Base-by-base conservation (phyloP, 1,140 invertebrate genomes). In the Camponotus pennsylvanicus region DNA sequence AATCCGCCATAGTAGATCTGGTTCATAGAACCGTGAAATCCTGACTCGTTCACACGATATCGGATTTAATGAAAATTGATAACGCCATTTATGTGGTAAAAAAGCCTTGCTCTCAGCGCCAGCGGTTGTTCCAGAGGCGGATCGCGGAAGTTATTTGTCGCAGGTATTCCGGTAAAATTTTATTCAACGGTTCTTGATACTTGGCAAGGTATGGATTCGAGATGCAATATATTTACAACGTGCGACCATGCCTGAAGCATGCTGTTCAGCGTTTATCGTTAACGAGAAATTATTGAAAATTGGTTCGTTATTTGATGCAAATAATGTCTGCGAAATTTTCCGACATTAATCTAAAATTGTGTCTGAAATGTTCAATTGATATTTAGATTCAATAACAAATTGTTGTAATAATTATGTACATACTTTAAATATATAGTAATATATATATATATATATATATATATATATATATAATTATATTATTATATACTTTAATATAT, bases 21-120 rank as follows among this genome's bases (percentile, higher is more conserved):
- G 45, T 21, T 75, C 18, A 57, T 37, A 3, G 59, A 61, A 61
- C 71, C 55, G n/a, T 75, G 13, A 75, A 75, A 75, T 75, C 34
- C 55, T 59, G 32, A 70, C 69, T 63, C 18, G 67, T 59, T 27
- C 27, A 5, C 21, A 5, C 27, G 69, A 73, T 83, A 75, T 83
- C 57, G 79, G 55, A 27, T 83, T 83, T 75, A 83, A 83, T 32
- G 55, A 49, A 83, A 83, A 83, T 83, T 73, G 52, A 75, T 83
- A 83, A 83, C 67, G 52, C 69, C 67, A 73, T 40, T 83, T 83
- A 49, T 75, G 40, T 27, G 27, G 27, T 9, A 2, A 73, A 83
- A 83, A 42, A 82, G 9, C 9, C 27, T 45, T 27, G 42, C 78
- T 70, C 21, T 42, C n/a, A 75, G 3, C 40, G 8, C 6, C 37